Evolutionary conservation across 2,797 vertebrate genomes (phyloP), one percentile per base, ranked within the genome.

Genomic region (Coranthus polyacanthus): DNA sequence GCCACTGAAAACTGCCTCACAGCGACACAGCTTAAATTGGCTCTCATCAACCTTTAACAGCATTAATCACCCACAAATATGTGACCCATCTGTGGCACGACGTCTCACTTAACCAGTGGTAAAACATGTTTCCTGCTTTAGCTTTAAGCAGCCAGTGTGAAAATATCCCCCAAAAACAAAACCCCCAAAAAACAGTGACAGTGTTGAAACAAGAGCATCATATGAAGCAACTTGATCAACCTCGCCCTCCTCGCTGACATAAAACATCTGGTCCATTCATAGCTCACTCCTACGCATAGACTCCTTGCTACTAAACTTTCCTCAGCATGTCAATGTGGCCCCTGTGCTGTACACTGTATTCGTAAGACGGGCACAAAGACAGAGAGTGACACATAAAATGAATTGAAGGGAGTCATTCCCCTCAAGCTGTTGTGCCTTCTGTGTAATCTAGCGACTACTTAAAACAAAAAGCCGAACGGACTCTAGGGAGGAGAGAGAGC

Each of bases 181-280:
- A 24, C 16, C 24, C 36, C 41, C 36, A 22, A 39, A 15, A 37
- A 20, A 18, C 34, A 8, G n/a, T 41, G 13, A n/a, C 16, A 39
- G 4, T 22, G 11, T 16, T 29, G 38, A 16, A 39, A 72, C 43
- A 8, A 54, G 9, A 47, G 55, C 10, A 47, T 54, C 7, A 37
- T 16, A 38, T 21, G 13, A 55, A 41, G 29, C 7, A 13, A 16
- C 39, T n/a, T 20, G 26, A 21, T 45, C 37, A 16, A 44, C 32
- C 0, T 2, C 12, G 46, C 16, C 37, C 29, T 29, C 52, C 38
- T 13, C 43, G 13, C 16, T 32, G 47, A 59, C 57, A 63, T 45
- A 11, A 54, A 75, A 79, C 77, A 80, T 75, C 78, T 80, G 78
- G 49, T 36, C 52, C 47, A 63, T 68, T 78, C 47, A 68, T 0